These are phyloP conservation scores for Acipenser oxyrinchus DNA, from an alignment of 2,797 vertebrate genomes.

Conservation along the genomic window DNA sequence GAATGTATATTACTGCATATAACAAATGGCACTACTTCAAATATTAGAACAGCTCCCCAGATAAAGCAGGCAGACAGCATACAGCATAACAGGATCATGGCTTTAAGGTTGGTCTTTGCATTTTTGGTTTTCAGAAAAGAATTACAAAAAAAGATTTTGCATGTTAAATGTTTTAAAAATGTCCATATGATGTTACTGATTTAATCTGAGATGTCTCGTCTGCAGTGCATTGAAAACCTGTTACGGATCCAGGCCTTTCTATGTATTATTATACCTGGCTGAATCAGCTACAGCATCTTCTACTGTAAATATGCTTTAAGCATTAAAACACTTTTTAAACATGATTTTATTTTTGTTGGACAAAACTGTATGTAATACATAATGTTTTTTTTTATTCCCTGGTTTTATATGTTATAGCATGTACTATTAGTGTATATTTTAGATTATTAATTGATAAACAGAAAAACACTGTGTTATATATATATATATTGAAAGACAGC, in stretches of 20 bases:
- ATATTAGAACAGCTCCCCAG: constrained; percentile 30
- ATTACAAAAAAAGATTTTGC: too few species aligned
- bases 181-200: too few species aligned
- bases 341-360: background rate
- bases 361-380: background rate
- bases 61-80: constrained; percentile 40
- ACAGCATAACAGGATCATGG: constrained; percentile 34
- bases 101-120: constrained; percentile 40
- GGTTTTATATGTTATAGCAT: too few species aligned
- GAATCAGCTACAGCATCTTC: background rate
- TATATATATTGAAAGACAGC: background rate
- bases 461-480: background rate
- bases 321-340: background rate
- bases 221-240: too few species aligned
- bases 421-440: background rate
- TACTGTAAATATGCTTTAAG: background rate
- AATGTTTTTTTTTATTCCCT: background rate
- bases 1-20: constrained; percentile 36
- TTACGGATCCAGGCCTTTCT: background rate
- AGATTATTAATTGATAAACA: background rate
- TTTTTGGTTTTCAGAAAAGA: background rate
- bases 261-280: constrained; percentile 7
- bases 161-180: too few species aligned
- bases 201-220: too few species aligned
- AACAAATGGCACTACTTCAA: constrained; percentile 28